Evolutionary conservation across 2,797 vertebrate genomes (phyloP), one percentile per base, ranked within the genome.

Genomic region (Enteromius fasciolatus): DNA sequence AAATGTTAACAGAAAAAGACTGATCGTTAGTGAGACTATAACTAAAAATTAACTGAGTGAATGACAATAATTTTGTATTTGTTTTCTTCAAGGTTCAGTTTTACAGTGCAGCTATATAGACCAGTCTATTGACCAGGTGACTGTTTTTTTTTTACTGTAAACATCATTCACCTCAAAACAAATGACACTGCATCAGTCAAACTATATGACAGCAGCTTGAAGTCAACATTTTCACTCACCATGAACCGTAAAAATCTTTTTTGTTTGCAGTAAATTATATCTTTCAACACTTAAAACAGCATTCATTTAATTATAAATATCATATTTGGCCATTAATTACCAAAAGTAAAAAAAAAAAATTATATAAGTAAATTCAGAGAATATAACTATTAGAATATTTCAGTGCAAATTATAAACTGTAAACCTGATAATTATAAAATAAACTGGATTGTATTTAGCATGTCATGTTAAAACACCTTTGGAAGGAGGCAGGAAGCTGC

Each of bases 131-230:
- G 33, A 39, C 33, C 9, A 11, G 59, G 25, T 17, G 6, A 0
- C n/a, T 14, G 28, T 86, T 83, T 67, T 78, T 73, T 92, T 93
- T 78, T 86, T 84, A 90, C 90, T 86, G 85, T 87, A 83, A 92
- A 93, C 91, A 91, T 92, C 92, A 93, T 94, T 95, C 94, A 48
- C 15, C 4, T 48, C 7, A 70, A 61, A 48, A 70, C 4, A 72
- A 48, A 48, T 11, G 46, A 50, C 23, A 41, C 11, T 9, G 10
- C 54, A 48, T 70, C 23, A 69, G 7, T 28, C 41, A 41, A 67
- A 31, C 17, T 48, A 6, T 25, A 44, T 7, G 5, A 48, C 17
- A 31, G 25, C 15, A 48, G 4, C 68, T 28, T 46, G 46, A 17
- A 10, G 7, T 2, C 3, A 3, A 17, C 41, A 25, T 17, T 69